Percentiles rank a stretch among this genome's conserved stretches.
Conservation (phyloP, 2,797 vertebrate species). For the Chrysocyon brachyurus region DNA sequence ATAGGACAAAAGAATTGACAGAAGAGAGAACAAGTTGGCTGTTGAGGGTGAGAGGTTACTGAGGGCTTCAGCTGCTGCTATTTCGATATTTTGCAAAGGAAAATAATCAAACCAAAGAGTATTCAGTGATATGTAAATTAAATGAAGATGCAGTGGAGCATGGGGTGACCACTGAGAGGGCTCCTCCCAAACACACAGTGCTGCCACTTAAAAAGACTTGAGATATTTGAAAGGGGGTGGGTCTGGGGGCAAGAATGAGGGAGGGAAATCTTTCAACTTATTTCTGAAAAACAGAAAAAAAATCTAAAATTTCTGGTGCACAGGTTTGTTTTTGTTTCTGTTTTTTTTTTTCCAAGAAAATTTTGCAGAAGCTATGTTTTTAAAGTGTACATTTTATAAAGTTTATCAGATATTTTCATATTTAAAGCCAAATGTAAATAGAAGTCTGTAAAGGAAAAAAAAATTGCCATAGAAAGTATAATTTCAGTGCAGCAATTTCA, state of each 20-base stretch:
- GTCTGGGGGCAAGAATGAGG: slow-evolving; percentile 21
- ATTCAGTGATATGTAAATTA: slow-evolving; percentile 88
- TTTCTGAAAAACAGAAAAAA: slow-evolving; percentile 82
- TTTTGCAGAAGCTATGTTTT: slow-evolving; percentile 90
- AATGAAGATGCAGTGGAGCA: slow-evolving; percentile 30
- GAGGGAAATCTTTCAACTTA: slow-evolving; percentile 72
- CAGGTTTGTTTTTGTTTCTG: slow-evolving; percentile 86
- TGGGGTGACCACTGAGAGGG: slow-evolving; percentile 36
- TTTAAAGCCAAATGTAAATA: slow-evolving; percentile 96
- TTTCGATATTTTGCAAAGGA: slow-evolving; percentile 87
- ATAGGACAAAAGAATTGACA: slow-evolving; percentile 73
- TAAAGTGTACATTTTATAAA: slow-evolving; percentile 94
- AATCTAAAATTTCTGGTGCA: slow-evolving; percentile 88
- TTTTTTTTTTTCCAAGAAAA: slow-evolving; percentile 87
- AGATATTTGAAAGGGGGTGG: slow-evolving; percentile 65
- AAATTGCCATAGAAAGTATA: slow-evolving; percentile 86
- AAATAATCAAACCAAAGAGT: slow-evolving; percentile 95
- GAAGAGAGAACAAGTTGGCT: slow-evolving; percentile 77
- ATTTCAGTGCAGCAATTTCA: slow-evolving; percentile 85
- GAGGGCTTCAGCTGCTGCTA: slow-evolving; percentile 96
- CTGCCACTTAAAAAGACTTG: slow-evolving; percentile 84
- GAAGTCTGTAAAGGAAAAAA: slow-evolving; percentile 88
- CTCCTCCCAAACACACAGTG: slow-evolving; percentile 70
- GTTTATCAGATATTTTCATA: slow-evolving; percentile 92
- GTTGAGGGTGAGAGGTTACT: slow-evolving; percentile 82